Conservation (phyloP, 2,113 vertebrate genomes). For the human (Homo sapiens) region DNA sequence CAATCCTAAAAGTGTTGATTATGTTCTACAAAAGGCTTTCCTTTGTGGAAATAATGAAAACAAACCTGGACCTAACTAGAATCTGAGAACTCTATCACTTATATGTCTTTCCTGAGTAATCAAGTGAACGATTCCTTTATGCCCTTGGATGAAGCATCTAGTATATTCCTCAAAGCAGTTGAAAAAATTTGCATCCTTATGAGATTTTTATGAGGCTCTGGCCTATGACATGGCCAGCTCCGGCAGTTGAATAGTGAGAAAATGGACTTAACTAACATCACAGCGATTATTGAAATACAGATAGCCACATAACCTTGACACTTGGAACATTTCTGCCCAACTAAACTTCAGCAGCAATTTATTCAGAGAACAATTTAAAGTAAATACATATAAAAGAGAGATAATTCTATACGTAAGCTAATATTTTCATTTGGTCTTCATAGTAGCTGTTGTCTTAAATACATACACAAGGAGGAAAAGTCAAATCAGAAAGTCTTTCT, state of each 20-base stretch:
- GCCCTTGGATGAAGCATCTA: background rate
- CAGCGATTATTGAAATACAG: background rate
- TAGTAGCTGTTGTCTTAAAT: background rate
- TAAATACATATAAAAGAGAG: background rate
- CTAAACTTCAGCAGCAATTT: constrained; percentile 52
- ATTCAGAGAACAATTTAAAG: constrained; percentile 52
- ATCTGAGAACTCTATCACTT: background rate
- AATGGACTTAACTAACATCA: background rate
- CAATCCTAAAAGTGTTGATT: background rate
- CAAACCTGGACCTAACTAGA: background rate
- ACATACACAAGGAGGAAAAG: background rate
- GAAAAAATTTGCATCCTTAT: background rate
- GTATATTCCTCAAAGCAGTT: background rate
- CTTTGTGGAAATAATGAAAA: background rate
- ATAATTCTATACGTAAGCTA: background rate
- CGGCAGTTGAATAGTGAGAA: background rate
- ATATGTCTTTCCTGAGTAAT: background rate
- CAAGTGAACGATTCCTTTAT: background rate
- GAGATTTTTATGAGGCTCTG: background rate
- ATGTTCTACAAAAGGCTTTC: background rate
- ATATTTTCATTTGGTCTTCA: background rate
- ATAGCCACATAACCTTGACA: background rate
- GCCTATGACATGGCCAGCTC: background rate
- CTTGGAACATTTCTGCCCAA: background rate
- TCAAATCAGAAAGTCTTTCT: constrained; percentile 40